Conservation (phyloP, 2,113 vertebrate species). For the Copsychus sechellarum region DNA sequence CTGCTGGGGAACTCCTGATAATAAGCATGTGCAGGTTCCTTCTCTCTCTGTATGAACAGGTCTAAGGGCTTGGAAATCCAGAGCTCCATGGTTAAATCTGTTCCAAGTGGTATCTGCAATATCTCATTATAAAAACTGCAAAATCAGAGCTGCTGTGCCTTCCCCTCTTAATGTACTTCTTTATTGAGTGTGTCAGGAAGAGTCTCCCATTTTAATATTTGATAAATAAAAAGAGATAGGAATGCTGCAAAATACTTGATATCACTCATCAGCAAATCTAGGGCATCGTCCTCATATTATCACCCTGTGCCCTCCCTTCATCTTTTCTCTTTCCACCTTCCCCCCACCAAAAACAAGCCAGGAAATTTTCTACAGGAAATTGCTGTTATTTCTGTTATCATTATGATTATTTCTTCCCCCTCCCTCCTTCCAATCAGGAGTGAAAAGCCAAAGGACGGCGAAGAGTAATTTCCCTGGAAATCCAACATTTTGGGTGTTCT, state of each 20-base stretch:
- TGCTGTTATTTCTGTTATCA: conserved; percentile 42
- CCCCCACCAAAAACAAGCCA: not conserved
- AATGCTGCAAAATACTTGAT: conserved; percentile 34
- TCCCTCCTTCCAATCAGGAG: not conserved
- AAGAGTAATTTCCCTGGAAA: conserved; percentile 65
- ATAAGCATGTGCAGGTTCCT: not conserved
- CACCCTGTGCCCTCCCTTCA: not conserved
- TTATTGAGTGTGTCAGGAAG: conserved; percentile 62
- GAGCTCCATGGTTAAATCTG: not conserved
- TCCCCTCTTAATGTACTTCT: conserved; percentile 50
- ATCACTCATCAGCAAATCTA: conserved; percentile 10
- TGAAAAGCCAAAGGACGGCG: conserved; percentile 42
- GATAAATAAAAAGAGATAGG: conserved; percentile 62
- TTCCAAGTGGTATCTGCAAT: conserved; percentile 4
- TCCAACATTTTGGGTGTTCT: conserved; percentile 12
- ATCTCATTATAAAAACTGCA: conserved; percentile 58
- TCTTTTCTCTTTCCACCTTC: not conserved
- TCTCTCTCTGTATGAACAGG: not conserved
- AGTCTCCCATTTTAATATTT: conserved; percentile 75
- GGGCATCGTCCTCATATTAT: conserved; percentile 46
- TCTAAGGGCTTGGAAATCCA: not conserved
- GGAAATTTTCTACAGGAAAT: conserved; percentile 26
- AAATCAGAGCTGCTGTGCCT: conserved; percentile 46
- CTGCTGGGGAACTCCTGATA: not conserved
- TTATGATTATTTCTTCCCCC: conserved; percentile 44